Evolutionary conservation across 30 jellyfish, hydroid and myxozoan genomes (phyloP).

Genomic region (Haliclystus octoradiatus): DNA sequence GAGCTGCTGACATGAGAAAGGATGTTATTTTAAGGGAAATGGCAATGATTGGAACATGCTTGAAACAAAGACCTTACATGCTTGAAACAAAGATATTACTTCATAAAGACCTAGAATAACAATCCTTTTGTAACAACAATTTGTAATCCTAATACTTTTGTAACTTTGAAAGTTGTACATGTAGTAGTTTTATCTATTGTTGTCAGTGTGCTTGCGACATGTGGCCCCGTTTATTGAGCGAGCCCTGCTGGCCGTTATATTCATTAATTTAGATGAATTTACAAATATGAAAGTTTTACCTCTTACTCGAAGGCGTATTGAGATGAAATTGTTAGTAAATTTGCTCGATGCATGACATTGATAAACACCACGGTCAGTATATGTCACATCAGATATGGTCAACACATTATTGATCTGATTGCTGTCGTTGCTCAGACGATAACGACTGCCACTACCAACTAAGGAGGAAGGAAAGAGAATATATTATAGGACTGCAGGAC

Average conservation of each 20-base stretch:
- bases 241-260: neutral
- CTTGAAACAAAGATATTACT: too few relatives aligned
- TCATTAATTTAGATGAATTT: neutral
- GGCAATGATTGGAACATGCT: too few relatives aligned
- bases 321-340: conserved; percentile 2
- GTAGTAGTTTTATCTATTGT: too few relatives aligned
- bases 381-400: conserved; percentile 13
- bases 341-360: conserved; percentile 46
- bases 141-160: too few relatives aligned
- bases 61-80: too few relatives aligned
- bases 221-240: too few relatives aligned
- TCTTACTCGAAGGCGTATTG: conserved; percentile 43
- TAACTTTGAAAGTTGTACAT: too few relatives aligned
- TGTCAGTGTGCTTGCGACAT: too few relatives aligned
- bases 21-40: too few relatives aligned
- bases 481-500: too few relatives aligned
- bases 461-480: neutral
- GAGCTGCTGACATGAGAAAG: neutral
- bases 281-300: conserved; percentile 17
- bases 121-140: too few relatives aligned
- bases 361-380: conserved; percentile 51
- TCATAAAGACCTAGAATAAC: too few relatives aligned
- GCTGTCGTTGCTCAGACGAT: conserved; percentile 11
- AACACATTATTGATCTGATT: conserved; percentile 10
- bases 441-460: conserved; percentile 25